Evolutionary conservation across 92 coral and sea anemone genomes (phyloP).

Genomic region (Phenganax marumi): DNA sequence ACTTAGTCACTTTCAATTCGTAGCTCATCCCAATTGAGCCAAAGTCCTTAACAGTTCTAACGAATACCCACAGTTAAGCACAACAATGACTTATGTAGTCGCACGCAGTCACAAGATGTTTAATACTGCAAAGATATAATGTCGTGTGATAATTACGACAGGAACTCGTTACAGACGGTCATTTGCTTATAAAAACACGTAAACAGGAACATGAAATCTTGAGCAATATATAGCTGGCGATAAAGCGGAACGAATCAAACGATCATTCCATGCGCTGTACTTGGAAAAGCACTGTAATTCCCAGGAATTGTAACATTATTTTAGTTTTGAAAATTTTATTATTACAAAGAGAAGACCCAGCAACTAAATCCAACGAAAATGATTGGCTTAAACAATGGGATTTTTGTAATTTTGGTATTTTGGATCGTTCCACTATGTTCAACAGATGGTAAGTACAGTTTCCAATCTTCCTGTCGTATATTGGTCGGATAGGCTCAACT

Average conservation of each 20-base stretch:
- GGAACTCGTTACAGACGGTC: not conserved
- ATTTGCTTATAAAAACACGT: not conserved
- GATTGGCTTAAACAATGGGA: not conserved
- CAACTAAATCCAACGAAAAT: not conserved
- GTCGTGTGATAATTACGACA: too few species aligned
- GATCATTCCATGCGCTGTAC: not conserved
- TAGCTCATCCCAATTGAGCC: too few species aligned
- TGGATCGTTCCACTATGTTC: not conserved
- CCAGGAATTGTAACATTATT: not conserved
- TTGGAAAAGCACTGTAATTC: slow-evolving; percentile 18
- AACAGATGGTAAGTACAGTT: not conserved
- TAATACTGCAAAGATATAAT: too few species aligned
- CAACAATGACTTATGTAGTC: too few species aligned
- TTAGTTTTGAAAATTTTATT: too few species aligned
- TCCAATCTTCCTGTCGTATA: too few species aligned
- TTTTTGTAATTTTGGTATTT: not conserved
- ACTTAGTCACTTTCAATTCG: too few species aligned
- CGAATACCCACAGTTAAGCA: too few species aligned
- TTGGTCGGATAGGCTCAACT: too few species aligned
- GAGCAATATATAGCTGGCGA: not conserved
- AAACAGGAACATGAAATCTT: slow-evolving; percentile 1
- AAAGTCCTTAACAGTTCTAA: too few species aligned
- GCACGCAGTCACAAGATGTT: too few species aligned
- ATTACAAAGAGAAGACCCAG: too few species aligned
- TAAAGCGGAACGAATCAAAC: slow-evolving; percentile 2